Evolutionary conservation across 2,797 vertebrate genomes (phyloP).

Genomic region (Trematomus bernacchii): DNA sequence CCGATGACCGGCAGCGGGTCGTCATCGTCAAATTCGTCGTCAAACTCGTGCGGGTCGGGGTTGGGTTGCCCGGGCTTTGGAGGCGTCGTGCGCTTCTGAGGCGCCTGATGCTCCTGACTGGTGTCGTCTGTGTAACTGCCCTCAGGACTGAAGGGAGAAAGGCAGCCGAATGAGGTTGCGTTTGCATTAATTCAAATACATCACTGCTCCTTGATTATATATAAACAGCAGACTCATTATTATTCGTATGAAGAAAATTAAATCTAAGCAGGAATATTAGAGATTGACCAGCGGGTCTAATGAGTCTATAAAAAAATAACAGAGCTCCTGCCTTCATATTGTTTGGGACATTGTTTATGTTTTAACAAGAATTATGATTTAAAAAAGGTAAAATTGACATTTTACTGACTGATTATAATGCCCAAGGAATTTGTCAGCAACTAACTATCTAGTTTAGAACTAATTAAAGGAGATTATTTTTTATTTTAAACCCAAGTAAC

Average conservation of each 20-base stretch:
- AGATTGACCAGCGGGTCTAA: background rate
- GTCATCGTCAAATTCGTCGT: conserved; percentile 98
- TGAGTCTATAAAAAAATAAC: too few relatives aligned
- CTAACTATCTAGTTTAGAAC: background rate
- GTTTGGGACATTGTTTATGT: background rate
- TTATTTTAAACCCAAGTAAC: too few relatives aligned
- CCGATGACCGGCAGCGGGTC: conserved; percentile 97
- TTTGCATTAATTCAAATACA: background rate
- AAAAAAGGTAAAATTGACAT: background rate
- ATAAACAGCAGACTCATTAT: background rate
- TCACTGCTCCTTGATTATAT: background rate
- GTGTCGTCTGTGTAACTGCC: conserved; percentile 98
- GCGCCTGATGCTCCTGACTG: conserved; percentile 92
- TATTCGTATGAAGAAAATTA: background rate
- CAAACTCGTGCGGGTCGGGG: conserved; percentile 92
- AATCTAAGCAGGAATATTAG: background rate
- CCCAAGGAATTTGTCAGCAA: background rate
- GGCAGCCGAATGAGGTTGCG: background rate
- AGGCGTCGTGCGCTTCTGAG: conserved; percentile 88
- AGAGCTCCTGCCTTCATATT: background rate
- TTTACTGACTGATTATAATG: background rate
- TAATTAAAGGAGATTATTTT: too few relatives aligned
- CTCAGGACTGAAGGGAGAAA: conserved; percentile 88
- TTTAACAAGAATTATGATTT: background rate
- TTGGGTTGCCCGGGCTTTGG: conserved; percentile 89